Percentiles rank a stretch among this genome's conserved stretches.
Conservation (phyloP, 2,888 invertebrate species). For the Hemistola chrysoprasaria region DNA sequence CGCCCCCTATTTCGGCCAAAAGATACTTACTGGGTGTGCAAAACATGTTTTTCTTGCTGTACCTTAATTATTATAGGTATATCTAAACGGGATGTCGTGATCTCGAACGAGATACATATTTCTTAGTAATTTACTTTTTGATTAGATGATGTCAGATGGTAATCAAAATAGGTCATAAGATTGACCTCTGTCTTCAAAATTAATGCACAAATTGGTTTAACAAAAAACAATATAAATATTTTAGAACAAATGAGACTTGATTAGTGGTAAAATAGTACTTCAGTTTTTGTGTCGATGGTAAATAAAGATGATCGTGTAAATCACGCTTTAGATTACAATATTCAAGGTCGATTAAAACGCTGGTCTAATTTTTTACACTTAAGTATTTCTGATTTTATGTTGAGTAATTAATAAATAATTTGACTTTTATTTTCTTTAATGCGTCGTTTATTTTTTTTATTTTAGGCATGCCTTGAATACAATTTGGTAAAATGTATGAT, state of each 20-base stretch:
- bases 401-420: background rate
- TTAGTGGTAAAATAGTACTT: slow-evolving; percentile 12
- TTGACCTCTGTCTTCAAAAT: slow-evolving; percentile 19
- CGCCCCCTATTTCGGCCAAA: too few species aligned
- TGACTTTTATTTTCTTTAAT: too few species aligned
- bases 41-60: too few species aligned
- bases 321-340: slow-evolving; percentile 8
- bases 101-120: slow-evolving; percentile 39
- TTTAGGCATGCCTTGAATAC: too few species aligned
- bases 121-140: slow-evolving; percentile 53
- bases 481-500: too few species aligned
- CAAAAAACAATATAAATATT: slow-evolving; percentile 20
- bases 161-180: slow-evolving; percentile 33
- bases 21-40: too few species aligned
- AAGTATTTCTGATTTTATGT: background rate
- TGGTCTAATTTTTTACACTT: slow-evolving; percentile 1
- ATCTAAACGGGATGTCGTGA: slow-evolving; percentile 46
- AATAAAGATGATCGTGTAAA: slow-evolving; percentile 18
- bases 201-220: slow-evolving; percentile 18
- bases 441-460: too few species aligned
- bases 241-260: slow-evolving; percentile 17
- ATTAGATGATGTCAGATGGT: slow-evolving; percentile 63
- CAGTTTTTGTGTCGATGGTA: slow-evolving; percentile 8
- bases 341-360: slow-evolving; percentile 10
- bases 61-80: too few species aligned